These are phyloP conservation scores for Megastigmus dorsalis DNA, from an alignment of 2,888 invertebrate species.

Conservation along the genomic window DNA sequence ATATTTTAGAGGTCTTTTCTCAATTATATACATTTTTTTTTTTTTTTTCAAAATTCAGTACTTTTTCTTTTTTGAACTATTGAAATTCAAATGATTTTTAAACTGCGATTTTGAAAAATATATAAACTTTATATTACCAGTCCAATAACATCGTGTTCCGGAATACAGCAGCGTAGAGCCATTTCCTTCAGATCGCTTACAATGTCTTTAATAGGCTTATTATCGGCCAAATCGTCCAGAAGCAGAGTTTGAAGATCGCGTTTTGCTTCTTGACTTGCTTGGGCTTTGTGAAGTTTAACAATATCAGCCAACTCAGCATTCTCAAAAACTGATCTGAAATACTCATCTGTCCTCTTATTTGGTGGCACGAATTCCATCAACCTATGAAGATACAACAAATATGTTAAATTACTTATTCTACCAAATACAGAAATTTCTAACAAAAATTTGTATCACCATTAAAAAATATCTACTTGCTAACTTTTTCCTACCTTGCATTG, in stretches of 20 bases:
- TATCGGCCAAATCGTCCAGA: slow-evolving; percentile 90
- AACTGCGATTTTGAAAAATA: too few species aligned
- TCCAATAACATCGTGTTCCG: slow-evolving; percentile 92
- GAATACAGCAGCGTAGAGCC: slow-evolving; percentile 87
- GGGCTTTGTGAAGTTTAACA: slow-evolving; percentile 87
- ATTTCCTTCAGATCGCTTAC: slow-evolving; percentile 90
- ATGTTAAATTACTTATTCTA: not conserved
- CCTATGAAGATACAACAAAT: slow-evolving; percentile 74
- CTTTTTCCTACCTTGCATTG: not conserved
- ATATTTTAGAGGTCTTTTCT: not conserved
- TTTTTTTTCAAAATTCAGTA: not conserved
- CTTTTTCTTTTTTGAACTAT: too few species aligned
- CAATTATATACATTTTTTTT: not conserved
- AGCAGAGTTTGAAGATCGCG: slow-evolving; percentile 85
- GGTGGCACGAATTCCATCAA: slow-evolving; percentile 95
- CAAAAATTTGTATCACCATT: not conserved
- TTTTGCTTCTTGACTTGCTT: slow-evolving; percentile 89
- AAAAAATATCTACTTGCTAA: not conserved
- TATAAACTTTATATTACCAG: slow-evolving; percentile 78
- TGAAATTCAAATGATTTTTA: too few species aligned
- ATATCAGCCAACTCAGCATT: slow-evolving; percentile 88
- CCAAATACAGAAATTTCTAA: not conserved
- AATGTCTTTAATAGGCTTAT: slow-evolving; percentile 89
- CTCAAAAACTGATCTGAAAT: slow-evolving; percentile 87
- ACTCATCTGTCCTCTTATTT: slow-evolving; percentile 94